Evolutionary conservation across 2,113 vertebrate species (phyloP), one percentile per base, ranked within the genome.

Genomic region (Tretioscincus oriximinensis): DNA sequence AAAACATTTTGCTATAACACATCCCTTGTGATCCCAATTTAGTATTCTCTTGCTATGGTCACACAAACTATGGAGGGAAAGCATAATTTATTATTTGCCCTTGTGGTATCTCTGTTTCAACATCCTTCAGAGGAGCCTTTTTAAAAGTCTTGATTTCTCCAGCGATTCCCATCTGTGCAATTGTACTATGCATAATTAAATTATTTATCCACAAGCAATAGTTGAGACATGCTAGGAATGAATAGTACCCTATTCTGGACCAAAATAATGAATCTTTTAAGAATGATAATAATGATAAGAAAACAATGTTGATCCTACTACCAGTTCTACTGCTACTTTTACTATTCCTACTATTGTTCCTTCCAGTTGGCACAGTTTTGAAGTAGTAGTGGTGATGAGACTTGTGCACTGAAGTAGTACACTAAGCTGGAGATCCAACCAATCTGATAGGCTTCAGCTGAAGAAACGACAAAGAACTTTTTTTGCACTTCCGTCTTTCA

Each of bases 71-170:
- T 82, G 22, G 1, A 14, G 68, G 78, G 71, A 76, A 87, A 65
- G 63, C 20, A 77, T 51, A 22, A 85, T 91, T 88, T 83, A 65
- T 91, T 78, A 18, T 66, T 83, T 87, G 85, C 76, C 89, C 91
- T 86, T 67, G 75, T 9, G 70, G 80, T 73, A 76, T 31, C 86
- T 31, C 83, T 91, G 78, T 28, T 89, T 87, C 73, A 91, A 79
- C 80, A 88, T 76, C 83, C 73, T 83, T 74, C 80, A 31, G 51
- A 16, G 73, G 20, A 3, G 70, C 51, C 70, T 29, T 72, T 85
- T 73, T 12, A 18, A 80, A 66, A 80, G 77, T 6, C 82, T 78
- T 28, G 79, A 47, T 83, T 76, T 87, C 88, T 79, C 66, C 58
- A 21, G 24, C 11, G 71, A 65, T 84, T 49, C 72, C 70, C 31